These are phyloP conservation scores for Coptotermes formosanus DNA, from an alignment of 1,140 invertebrate species.

Conservation along the genomic window DNA sequence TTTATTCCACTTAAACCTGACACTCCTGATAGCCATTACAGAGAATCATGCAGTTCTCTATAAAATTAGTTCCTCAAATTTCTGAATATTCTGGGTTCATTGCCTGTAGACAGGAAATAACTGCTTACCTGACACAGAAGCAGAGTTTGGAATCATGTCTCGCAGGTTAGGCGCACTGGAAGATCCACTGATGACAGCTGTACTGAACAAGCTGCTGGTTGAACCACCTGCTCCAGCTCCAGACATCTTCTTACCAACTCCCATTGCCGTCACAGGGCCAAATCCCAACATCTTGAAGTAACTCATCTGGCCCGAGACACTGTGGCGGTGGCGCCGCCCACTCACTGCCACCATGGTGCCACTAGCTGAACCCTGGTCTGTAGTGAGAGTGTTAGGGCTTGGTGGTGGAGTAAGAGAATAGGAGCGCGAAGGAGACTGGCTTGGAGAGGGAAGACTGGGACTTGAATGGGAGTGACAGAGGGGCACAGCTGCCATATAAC, in stretches of 20 bases:
- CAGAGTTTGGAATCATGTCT: conserved; percentile 74
- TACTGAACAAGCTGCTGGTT: conserved; percentile 83
- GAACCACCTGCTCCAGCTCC: conserved; percentile 63
- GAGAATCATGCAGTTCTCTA: too few relatives aligned
- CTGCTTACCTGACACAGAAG: conserved; percentile 68
- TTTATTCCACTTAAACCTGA: too few relatives aligned
- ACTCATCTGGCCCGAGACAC: conserved; percentile 89
- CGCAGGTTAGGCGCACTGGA: conserved; percentile 86
- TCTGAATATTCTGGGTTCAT: too few relatives aligned
- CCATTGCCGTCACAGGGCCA: conserved; percentile 44
- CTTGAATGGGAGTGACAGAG: not conserved
- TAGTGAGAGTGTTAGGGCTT: not conserved
- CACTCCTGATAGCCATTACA: too few relatives aligned
- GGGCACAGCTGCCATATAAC: not conserved
- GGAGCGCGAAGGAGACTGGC: not conserved
- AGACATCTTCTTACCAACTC: conserved; percentile 56
- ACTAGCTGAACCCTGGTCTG: conserved; percentile 55
- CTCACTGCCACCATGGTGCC: not conserved
- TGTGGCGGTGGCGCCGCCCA: conserved; percentile 81
- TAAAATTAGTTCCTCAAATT: too few relatives aligned
- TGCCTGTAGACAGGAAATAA: too few relatives aligned
- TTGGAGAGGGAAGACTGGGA: not conserved
- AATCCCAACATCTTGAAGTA: conserved; percentile 84
- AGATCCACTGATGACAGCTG: conserved; percentile 90
- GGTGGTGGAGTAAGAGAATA: not conserved